These are phyloP conservation scores for Anas platyrhynchos DNA, from an alignment of 2,113 vertebrate genomes.

Conservation along the genomic window DNA sequence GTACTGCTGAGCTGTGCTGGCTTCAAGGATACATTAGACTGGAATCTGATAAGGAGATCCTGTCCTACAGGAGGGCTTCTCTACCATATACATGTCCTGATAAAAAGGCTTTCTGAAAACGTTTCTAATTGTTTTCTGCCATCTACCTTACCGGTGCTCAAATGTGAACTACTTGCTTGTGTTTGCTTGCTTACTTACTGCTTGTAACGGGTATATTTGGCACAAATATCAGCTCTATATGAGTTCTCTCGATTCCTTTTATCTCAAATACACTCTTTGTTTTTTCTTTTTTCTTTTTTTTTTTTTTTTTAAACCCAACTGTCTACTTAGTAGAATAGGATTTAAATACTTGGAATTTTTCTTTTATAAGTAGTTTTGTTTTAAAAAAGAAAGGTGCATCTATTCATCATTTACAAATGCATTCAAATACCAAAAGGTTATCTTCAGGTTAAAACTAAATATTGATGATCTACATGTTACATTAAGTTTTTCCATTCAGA, in stretches of 20 bases:
- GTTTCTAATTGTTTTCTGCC: neutral
- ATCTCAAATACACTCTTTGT: neutral
- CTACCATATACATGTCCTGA: fast-evolving
- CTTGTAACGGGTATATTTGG: neutral
- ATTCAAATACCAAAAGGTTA: neutral
- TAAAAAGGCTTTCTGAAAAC: neutral
- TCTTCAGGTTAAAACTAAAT: neutral
- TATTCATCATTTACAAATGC: too few relatives aligned
- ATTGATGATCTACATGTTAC: neutral
- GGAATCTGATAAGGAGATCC: fast-evolving
- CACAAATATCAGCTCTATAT: neutral
- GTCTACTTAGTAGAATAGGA: neutral
- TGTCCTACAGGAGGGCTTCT: neutral
- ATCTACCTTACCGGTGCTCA: neutral
- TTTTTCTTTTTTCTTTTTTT: too few relatives aligned
- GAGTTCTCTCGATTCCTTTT: neutral
- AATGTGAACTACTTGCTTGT: neutral
- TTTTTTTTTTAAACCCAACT: neutral
- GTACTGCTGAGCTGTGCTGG: neutral
- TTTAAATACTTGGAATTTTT: neutral
- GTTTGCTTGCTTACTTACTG: too few relatives aligned
- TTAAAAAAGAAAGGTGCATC: neutral
- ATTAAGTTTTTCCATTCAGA: neutral
- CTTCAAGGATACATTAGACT: neutral
- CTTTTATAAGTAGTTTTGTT: neutral